These are phyloP conservation scores for Gasteruption jaculator DNA, from an alignment of 2,888 invertebrate genomes.

Conservation along the genomic window DNA sequence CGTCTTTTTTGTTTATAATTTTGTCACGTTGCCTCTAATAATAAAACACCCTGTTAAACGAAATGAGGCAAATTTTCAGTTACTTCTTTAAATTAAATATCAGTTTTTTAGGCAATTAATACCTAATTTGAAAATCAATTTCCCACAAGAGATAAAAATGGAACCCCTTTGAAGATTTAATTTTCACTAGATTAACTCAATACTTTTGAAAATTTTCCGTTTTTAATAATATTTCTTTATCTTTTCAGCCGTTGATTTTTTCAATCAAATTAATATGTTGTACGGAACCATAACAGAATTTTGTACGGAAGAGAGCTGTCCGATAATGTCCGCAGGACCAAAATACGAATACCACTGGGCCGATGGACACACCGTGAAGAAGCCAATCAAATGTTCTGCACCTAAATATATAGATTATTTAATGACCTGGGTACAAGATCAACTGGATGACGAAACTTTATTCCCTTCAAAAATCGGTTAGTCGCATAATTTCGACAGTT, in stretches of 20 bases:
- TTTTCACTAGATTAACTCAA: background rate
- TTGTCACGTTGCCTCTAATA: too few species aligned
- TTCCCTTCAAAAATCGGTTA: conserved; percentile 96
- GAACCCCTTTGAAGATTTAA: too few species aligned
- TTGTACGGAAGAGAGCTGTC: conserved; percentile 95
- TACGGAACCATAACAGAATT: conserved; percentile 99
- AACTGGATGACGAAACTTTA: conserved; percentile 94
- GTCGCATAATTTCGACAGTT: too few species aligned
- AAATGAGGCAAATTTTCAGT: background rate
- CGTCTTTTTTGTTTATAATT: too few species aligned
- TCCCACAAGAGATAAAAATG: too few species aligned
- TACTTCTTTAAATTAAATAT: background rate
- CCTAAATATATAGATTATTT: conserved; percentile 99
- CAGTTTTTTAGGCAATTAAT: background rate
- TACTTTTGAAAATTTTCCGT: too few species aligned
- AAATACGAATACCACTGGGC: conserved; percentile 99
- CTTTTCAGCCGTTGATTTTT: conserved; percentile 93
- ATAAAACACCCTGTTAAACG: too few species aligned
- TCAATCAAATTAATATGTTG: conserved; percentile 99
- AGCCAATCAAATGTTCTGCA: conserved; percentile 98
- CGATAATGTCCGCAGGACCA: conserved; percentile 98
- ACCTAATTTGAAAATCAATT: background rate
- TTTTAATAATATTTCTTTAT: conserved; percentile 12
- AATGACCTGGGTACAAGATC: conserved; percentile 99
- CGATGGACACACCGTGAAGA: conserved; percentile 95